Evolutionary conservation across 2,888 invertebrate species (phyloP), one percentile per base, ranked within the genome.

Genomic region (Tuberolachnus salignus): DNA sequence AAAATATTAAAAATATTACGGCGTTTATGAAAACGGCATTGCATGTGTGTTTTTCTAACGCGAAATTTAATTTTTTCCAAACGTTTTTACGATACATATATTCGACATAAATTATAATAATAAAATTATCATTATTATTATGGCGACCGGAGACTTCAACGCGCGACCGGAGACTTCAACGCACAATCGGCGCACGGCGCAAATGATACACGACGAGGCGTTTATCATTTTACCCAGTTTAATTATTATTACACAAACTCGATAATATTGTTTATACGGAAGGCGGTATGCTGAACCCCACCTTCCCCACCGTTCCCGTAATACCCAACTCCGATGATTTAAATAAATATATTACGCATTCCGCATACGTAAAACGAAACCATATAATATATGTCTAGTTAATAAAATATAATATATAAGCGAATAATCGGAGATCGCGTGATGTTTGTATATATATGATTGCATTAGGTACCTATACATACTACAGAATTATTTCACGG

Each of bases 401-500:
- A 80, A 70, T 64, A 21, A 70, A 80, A 72, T 64, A 80, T 64
- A 21, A 70, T 72, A 72, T 64, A 80, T 34, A 53, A 55, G 34
- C 64, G 63, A 55, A 63, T 21, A 67, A 13, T 46, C 44, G 53
- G 14, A 64, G 53, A 71, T 71, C 59, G 57, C 80, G 72, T 66
- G 55, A 64, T 64, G 64, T 64, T 72, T 64, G 34, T 6, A 61
- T 6, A 34, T 34, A 34, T 63, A 72, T 44, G 66, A 72, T 19
- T 46, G 64, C 16, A 57, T 64, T 71, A 80, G 46, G 59, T 19
- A 53, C 14, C n/a, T 63, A 42, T 44, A 64, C 19, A 9, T 2
- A 34, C 6, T 34, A 34, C 21, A 46, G 21, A 46, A 61, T 69
- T 78, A 44, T 63, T 59, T 71, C n/a, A 63, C 44, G 51, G 44